phyloP scores from a whole-genome alignment of 2,888 invertebrate species.

The Dinocampus coccinellae region DNA sequence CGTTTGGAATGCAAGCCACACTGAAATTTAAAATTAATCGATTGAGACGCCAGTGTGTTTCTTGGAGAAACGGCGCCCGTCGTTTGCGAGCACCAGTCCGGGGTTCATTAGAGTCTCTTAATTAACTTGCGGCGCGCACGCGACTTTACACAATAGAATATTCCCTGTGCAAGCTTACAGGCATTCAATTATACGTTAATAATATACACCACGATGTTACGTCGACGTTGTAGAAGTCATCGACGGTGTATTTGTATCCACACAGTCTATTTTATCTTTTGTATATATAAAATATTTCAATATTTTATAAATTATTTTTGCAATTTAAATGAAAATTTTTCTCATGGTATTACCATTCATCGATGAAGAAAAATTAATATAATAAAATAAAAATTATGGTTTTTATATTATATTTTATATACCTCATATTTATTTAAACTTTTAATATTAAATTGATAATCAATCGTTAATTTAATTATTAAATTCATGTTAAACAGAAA shows the following conservation, averaged over 20 bases:
- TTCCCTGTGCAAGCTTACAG: conserved; percentile 56
- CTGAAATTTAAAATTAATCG: conserved; percentile 67
- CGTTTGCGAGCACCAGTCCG: conserved; percentile 62
- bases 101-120: conserved; percentile 69
- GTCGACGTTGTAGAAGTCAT: conserved; percentile 39
- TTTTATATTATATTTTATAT: too few relatives aligned
- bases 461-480: too few relatives aligned
- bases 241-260: conserved; percentile 5
- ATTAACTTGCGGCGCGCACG: conserved; percentile 69
- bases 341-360: too few relatives aligned
- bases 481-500: too few relatives aligned
- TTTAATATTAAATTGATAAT: too few relatives aligned
- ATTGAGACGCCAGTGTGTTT: conserved; percentile 64
- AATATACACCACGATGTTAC: conserved; percentile 62
- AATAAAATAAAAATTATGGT: too few relatives aligned
- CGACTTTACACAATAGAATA: conserved; percentile 63
- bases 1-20: conserved; percentile 35
- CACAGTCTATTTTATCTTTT: conserved; percentile 1
- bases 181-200: conserved; percentile 69
- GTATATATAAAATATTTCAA: background rate
- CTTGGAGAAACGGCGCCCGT: conserved; percentile 54
- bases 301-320: background rate
- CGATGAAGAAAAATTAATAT: too few relatives aligned
- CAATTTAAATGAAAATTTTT: too few relatives aligned
- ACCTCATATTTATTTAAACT: too few relatives aligned